Evolutionary conservation across 2,888 invertebrate genomes (phyloP).

Genomic region (Yponomeuta plumbellus): DNA sequence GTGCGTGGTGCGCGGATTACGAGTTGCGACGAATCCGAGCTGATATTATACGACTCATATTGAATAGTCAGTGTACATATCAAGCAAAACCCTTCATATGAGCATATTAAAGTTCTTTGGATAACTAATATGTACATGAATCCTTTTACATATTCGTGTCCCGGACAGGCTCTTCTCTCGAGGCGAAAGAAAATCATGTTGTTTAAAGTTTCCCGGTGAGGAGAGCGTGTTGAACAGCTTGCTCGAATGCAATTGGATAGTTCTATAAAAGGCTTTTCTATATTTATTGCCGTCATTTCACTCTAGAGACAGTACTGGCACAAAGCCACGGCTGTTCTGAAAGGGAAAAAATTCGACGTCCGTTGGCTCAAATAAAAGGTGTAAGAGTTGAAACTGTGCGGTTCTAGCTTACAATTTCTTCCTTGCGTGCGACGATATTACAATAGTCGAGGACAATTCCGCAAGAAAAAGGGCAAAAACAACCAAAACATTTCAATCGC

Average conservation of each 20-base stretch:
- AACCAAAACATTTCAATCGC: neutral
- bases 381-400: conserved; percentile 51
- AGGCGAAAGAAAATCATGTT: conserved; percentile 15
- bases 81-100: no score
- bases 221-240: conserved; percentile 35
- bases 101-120: no score
- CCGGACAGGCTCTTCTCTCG: neutral
- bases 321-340: conserved; percentile 52
- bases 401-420: conserved; percentile 40
- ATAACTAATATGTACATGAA: no score
- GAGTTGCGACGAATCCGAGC: no score
- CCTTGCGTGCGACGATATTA: conserved; percentile 37
- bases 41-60: no score
- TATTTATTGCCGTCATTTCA: conserved; percentile 66
- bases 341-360: conserved; percentile 46
- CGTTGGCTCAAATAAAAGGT: conserved; percentile 51
- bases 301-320: conserved; percentile 57
- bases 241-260: conserved; percentile 43
- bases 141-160: neutral
- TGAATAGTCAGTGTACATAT: no score
- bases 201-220: conserved; percentile 19
- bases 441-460: conserved; percentile 24
- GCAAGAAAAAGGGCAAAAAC: neutral
- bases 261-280: conserved; percentile 44
- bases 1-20: no score